Evolutionary conservation across 2,797 vertebrate genomes (phyloP).

Genomic region (Diplodus sargus): DNA sequence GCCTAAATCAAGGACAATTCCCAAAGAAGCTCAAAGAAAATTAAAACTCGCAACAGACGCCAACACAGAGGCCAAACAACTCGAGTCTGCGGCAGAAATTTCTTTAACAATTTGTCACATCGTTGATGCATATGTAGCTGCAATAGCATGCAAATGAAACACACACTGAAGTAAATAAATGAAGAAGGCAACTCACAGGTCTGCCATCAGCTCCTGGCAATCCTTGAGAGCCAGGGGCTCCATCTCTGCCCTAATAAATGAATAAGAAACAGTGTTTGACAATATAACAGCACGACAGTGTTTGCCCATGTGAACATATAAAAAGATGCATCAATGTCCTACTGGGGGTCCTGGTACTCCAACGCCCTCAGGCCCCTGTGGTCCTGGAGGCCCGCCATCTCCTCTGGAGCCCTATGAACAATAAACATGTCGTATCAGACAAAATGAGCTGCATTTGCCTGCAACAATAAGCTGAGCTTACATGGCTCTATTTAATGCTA

Average conservation of each 20-base stretch:
- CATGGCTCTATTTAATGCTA: slow-evolving; percentile 42
- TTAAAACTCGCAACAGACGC: slow-evolving; percentile 45
- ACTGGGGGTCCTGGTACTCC: slow-evolving; percentile 86
- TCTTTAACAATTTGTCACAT: slow-evolving; percentile 28
- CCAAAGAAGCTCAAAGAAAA: slow-evolving; percentile 68
- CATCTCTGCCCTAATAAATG: slow-evolving; percentile 82
- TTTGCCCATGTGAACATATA: slow-evolving; percentile 7
- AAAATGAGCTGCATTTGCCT: not conserved
- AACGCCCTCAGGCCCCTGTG: slow-evolving; percentile 83
- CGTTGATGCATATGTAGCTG: slow-evolving; percentile 19
- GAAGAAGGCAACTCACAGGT: slow-evolving; percentile 82
- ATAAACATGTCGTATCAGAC: slow-evolving; percentile 5
- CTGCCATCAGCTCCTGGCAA: slow-evolving; percentile 85
- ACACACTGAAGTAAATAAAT: slow-evolving; percentile 9
- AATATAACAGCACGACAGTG: slow-evolving; percentile 12
- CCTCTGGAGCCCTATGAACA: slow-evolving; percentile 86
- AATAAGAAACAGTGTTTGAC: slow-evolving; percentile 36
- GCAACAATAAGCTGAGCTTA: not conserved
- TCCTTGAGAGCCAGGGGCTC: slow-evolving; percentile 83
- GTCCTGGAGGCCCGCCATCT: slow-evolving; percentile 84
- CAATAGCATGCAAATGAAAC: slow-evolving; percentile 35
- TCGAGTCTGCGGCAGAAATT: slow-evolving; percentile 36
- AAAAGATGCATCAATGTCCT: slow-evolving; percentile 57
- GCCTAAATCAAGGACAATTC: slow-evolving; percentile 77
- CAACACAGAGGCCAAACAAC: slow-evolving; percentile 36